These are phyloP conservation scores for Odontophorus gujanensis DNA, from an alignment of 2,113 vertebrate genomes.

Conservation along the genomic window DNA sequence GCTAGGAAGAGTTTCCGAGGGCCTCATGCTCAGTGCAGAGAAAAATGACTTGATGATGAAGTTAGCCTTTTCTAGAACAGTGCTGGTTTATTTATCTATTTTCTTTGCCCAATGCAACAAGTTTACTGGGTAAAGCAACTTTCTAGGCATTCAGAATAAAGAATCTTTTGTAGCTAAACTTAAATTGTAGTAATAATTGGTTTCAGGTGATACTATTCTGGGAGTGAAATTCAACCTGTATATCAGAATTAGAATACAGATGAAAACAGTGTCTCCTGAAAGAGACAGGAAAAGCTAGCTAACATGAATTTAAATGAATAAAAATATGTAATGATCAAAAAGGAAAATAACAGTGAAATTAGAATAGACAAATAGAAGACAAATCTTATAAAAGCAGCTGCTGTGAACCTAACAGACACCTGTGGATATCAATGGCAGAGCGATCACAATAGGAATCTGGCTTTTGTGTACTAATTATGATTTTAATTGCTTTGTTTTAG, in stretches of 20 bases:
- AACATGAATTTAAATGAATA: background rate
- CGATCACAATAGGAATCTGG: background rate
- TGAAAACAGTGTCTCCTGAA: background rate
- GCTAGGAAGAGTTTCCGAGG: background rate
- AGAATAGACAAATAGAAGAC: background rate
- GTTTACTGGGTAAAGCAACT: background rate
- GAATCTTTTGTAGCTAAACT: background rate
- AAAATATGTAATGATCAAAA: background rate
- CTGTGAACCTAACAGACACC: background rate
- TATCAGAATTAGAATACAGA: background rate
- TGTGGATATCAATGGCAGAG: background rate
- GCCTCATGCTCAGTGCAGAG: background rate
- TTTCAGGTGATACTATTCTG: background rate
- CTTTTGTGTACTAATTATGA: accelerated
- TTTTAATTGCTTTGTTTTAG: background rate
- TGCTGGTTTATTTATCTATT: too few species aligned
- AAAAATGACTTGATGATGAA: background rate
- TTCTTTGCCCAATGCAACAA: background rate
- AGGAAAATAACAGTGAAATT: background rate
- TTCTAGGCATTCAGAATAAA: background rate
- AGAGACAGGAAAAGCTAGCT: background rate
- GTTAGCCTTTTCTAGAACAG: too few species aligned
- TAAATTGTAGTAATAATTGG: background rate
- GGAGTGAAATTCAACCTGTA: background rate
- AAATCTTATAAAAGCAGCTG: background rate